Base-by-base conservation (phyloP, 2,797 vertebrate genomes). In the Aratinga solstitialis region DNA sequence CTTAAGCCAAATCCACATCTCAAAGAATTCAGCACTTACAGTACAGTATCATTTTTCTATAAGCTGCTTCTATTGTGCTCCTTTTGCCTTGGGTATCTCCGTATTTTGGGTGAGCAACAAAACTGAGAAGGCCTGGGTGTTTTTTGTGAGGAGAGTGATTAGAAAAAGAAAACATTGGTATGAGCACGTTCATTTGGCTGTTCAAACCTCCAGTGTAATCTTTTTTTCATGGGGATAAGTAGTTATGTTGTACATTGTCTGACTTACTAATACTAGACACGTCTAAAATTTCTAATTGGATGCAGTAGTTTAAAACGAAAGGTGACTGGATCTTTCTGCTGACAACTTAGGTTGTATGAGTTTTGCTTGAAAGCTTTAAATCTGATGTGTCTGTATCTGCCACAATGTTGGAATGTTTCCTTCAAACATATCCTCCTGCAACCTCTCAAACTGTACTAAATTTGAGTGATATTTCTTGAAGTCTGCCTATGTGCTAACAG, bases 401-500 rank as follows among this genome's bases (percentile, higher is more conserved):
- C 98, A 98, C 98, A 97, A 97, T 96, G 97, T 98, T 98, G 97
- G 98, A 98, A 98, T 98, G 98, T 98, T 97, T 98, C 97, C 98
- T 98, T 98, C 97, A 98, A 98, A 98, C 97, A 98, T 98, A 98
- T 94, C 97, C 95, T 98, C 98, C 98, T 98, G 97, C 98, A 98
- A 97, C 96, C 96, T 98, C 94, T 98, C 97, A 98, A 98, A 98
- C 98, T 98, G 98, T 98, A 98, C 97, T 98, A 98, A 97, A 98
- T 97, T 97, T 98, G 95, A 98, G 97, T 98, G 98, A 98, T 98
- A 98, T 94, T 98, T 98, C 97, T 98, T 97, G 96, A 98, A 97
- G 97, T 98, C 97, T 98, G 98, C 98, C 98, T 99, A 97, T 98
- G 97, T 98, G 98, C 98, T 98, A 98, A 98, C 97, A 98, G 98